Evolutionary conservation across 2,113 vertebrate species (phyloP), one percentile per base, ranked within the genome.

Genomic region (Rhipidura dahli): DNA sequence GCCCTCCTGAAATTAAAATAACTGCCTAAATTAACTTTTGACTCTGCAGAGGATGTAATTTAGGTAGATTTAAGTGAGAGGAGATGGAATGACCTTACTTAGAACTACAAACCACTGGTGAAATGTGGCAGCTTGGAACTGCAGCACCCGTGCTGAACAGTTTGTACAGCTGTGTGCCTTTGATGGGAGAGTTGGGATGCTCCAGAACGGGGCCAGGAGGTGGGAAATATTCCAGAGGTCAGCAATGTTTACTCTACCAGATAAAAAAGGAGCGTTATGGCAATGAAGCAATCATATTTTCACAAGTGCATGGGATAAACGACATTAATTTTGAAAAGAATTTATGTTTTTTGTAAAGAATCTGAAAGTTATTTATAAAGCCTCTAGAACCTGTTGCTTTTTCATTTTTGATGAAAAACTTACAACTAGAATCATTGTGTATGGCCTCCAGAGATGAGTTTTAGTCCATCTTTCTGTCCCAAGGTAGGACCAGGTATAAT

Each of bases 141-240:
- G 24, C 24, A 3, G n/a, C 64, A 10, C 9, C 33, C 2, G 0
- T n/a, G 70, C 44, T 47, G 87, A 63, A 26, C 18, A 6, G 7
- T 95, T 90, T 89, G 47, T 40, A 49, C 66, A 92, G 86, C 91
- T 95, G 82, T 26, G 59, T 7, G 75, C 54, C 71, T 93, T 72
- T 70, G 61, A 59, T 86, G 45, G 47, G 40, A 63, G 35, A 91
- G 40, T 39, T 11, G 15, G 22, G 56, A 72, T 47, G 33, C 49
- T 77, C 85, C 73, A 63, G 42, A 73, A 35, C 27, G 53, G 5
- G 31, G 44, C 23, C 61, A 47, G 17, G 70, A 94, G 73, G 49
- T 72, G 71, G 86, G 80, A 92, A 92, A 69, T 64, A 40, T 72
- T 80, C 66, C 31, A 26, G 65, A 70, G 87, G 76, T 73, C 86